Percentiles rank a stretch among this genome's conserved stretches.
phyloP scores from a whole-genome alignment of 2,113 vertebrate species.

The Phyllostomus hastatus region DNA sequence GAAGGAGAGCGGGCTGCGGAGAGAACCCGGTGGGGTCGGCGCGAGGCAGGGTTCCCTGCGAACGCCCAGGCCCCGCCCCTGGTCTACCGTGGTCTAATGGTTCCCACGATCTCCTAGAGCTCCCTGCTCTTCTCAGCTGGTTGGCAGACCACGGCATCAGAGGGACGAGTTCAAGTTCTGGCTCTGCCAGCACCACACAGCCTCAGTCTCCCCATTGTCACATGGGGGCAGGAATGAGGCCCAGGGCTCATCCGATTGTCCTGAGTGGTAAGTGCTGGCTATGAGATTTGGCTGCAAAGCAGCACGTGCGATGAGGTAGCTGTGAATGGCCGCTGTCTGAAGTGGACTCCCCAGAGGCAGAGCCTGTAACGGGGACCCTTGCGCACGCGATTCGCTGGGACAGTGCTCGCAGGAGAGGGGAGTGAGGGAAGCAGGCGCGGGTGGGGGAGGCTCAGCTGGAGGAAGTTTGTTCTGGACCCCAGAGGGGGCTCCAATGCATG shows the following conservation, averaged over 20 bases:
- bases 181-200: not conserved
- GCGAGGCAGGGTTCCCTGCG: rapidly evolving
- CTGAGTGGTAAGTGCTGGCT: not conserved
- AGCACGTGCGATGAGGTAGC: not conserved
- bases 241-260: not conserved
- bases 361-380: not conserved
- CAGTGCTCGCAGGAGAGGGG: not conserved
- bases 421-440: not conserved
- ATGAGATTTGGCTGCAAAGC: not conserved
- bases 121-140: not conserved
- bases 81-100: not conserved
- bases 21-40: not conserved
- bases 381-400: no score
- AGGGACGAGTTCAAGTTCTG: not conserved
- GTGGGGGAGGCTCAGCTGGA: not conserved
- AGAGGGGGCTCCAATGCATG: not conserved
- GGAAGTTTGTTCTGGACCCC: not conserved
- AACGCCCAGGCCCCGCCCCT: rapidly evolving
- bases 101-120: not conserved
- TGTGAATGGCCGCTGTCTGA: not conserved
- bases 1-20: conserved; percentile 32
- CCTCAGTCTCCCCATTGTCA: not conserved
- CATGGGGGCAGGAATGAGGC: not conserved
- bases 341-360: not conserved
- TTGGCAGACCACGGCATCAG: not conserved